Conservation (phyloP, 1,140 invertebrate species). For the Liolophura sinensis region DNA sequence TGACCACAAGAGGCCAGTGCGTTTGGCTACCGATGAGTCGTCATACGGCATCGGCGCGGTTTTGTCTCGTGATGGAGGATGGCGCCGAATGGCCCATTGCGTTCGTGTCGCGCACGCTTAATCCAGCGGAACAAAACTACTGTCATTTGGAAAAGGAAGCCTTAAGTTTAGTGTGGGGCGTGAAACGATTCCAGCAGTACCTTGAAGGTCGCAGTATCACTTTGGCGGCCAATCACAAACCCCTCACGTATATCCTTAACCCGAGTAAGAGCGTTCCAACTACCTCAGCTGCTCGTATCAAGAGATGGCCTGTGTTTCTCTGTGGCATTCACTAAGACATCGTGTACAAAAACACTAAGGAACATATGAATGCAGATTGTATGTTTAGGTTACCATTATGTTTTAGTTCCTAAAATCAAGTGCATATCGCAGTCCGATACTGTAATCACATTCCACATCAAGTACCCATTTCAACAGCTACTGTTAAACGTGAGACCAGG, state of each 20-base stretch:
- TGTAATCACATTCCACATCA: constrained; percentile 1
- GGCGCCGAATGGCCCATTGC: constrained; percentile 31
- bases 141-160: neutral
- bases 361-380: too few relatives aligned
- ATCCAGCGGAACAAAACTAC: neutral
- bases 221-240: constrained; percentile 48
- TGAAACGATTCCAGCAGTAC: constrained; percentile 62
- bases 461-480: constrained; percentile 31
- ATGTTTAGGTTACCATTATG: constrained; percentile 11
- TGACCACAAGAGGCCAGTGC: constrained; percentile 9
- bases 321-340: constrained; percentile 15
- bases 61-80: constrained; percentile 57
- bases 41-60: constrained; percentile 58
- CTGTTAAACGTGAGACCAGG: constrained; percentile 7
- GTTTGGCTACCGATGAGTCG: constrained; percentile 56
- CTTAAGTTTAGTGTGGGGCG: neutral
- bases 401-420: neutral
- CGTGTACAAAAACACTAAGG: constrained; percentile 13
- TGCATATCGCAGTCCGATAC: neutral
- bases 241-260: too few relatives aligned
- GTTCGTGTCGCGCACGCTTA: constrained; percentile 6
- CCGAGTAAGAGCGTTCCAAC: too few relatives aligned
- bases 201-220: constrained; percentile 37
- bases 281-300: too few relatives aligned
- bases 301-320: too few relatives aligned